Conservation (phyloP, 2,888 invertebrate species). For the Athripsodes cinereus region DNA sequence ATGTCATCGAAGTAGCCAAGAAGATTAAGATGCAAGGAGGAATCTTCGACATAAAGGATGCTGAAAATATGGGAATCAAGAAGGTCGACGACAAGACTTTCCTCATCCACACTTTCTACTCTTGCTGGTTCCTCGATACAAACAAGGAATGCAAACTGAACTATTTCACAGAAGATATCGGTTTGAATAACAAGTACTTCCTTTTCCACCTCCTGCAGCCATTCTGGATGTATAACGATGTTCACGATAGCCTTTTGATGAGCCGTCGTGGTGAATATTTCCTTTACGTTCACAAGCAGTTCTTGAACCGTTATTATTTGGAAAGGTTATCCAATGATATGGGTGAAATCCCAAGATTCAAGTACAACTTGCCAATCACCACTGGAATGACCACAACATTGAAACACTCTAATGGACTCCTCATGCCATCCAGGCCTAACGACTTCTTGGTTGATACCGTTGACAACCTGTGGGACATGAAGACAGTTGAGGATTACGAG, state of each 20-base stretch:
- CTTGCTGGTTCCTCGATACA: conserved; percentile 52
- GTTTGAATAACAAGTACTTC: conserved; percentile 54
- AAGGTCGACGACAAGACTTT: conserved; percentile 48
- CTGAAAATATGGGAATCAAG: conserved; percentile 46
- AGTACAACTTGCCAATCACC: conserved; percentile 47
- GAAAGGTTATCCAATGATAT: conserved; percentile 58
- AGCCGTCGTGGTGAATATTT: conserved; percentile 42
- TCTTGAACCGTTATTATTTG: conserved; percentile 51
- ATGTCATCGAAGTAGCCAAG: conserved; percentile 62
- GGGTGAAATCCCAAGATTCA: conserved; percentile 50
- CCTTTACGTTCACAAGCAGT: conserved; percentile 43
- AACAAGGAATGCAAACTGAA: conserved; percentile 42
- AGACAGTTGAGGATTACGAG: conserved; percentile 35
- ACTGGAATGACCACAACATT: conserved; percentile 56
- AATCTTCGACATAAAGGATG: conserved; percentile 37
- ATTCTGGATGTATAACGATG: conserved; percentile 47
- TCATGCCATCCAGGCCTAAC: conserved; percentile 49
- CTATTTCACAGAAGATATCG: conserved; percentile 63
- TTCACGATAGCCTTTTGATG: conserved; percentile 33
- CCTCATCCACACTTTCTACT: conserved; percentile 62
- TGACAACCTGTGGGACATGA: conserved; percentile 31
- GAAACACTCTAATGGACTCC: conserved; percentile 50
- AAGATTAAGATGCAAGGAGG: conserved; percentile 58
- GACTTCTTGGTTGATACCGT: conserved; percentile 33
- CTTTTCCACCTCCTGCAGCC: conserved; percentile 50